Evolutionary conservation across 2,888 invertebrate species (phyloP).

Genomic region (Lochmaea capreae): DNA sequence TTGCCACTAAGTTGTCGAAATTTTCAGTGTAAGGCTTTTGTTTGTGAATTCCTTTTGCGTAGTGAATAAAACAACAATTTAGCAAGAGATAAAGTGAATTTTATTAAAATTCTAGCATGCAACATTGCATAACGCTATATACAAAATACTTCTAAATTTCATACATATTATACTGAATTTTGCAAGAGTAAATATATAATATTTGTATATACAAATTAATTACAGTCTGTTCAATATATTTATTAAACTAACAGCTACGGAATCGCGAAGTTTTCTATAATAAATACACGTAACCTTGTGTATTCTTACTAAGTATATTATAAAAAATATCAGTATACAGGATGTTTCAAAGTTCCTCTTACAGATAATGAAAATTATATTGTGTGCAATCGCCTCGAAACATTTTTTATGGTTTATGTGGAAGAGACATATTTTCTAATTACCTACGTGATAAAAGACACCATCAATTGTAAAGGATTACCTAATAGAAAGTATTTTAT

Average conservation of each 20-base stretch:
- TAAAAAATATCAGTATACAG: slow-evolving; percentile 18
- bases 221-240: slow-evolving; percentile 56
- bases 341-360: slow-evolving; percentile 14
- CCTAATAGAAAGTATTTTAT: too few relatives aligned
- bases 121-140: slow-evolving; percentile 61
- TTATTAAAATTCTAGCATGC: slow-evolving; percentile 63
- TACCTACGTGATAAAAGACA: too few relatives aligned
- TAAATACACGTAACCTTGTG: slow-evolving; percentile 50
- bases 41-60: not conserved
- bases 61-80: slow-evolving; percentile 24
- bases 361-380: too few relatives aligned
- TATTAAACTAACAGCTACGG: slow-evolving; percentile 48
- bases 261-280: slow-evolving; percentile 49
- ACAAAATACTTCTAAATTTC: slow-evolving; percentile 60
- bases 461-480: too few relatives aligned
- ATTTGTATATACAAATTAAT: slow-evolving; percentile 55
- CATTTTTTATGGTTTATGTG: too few relatives aligned
- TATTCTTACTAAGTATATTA: slow-evolving; percentile 42
- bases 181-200: slow-evolving; percentile 50
- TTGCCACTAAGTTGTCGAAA: too few relatives aligned
- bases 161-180: slow-evolving; percentile 57
- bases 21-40: not conserved
- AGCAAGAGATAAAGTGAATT: slow-evolving; percentile 61
- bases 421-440: too few relatives aligned
- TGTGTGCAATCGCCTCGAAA: too few relatives aligned